A percentile compares a stretch with the other conserved stretches of the same genome.
Evolutionary conservation across 2,113 vertebrate species (phyloP).

Genomic region (Limnothrissa miodon): DNA sequence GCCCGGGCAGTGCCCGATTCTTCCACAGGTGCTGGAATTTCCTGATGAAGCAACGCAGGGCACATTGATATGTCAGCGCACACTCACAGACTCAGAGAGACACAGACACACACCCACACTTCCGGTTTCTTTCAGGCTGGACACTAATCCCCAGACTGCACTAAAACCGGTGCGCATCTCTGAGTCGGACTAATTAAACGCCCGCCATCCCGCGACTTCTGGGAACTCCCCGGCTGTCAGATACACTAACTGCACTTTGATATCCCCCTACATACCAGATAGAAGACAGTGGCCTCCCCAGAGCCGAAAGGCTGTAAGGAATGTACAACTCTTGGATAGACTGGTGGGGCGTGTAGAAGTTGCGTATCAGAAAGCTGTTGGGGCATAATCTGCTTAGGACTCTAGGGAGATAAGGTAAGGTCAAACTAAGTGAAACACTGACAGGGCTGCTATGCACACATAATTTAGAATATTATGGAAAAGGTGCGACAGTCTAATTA

Average conservation of each 20-base stretch:
- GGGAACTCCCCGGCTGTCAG: constrained; percentile 3
- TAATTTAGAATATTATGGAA: not conserved
- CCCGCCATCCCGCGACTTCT: constrained; percentile 22
- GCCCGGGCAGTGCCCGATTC: not conserved
- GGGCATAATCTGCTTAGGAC: constrained; percentile 42
- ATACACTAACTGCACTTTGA: not conserved
- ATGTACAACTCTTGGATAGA: not conserved
- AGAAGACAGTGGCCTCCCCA: not conserved
- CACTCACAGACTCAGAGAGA: not conserved
- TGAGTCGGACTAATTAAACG: constrained; percentile 27
- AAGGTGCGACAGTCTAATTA: not conserved
- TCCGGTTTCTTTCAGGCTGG: constrained; percentile 16
- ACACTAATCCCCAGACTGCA: constrained; percentile 21
- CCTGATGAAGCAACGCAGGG: not conserved
- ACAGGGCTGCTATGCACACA: not conserved
- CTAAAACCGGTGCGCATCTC: not conserved
- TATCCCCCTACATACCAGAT: not conserved
- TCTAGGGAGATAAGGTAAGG: constrained; percentile 10
- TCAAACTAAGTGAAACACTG: not conserved
- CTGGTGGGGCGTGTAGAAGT: not conserved
- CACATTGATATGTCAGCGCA: not conserved
- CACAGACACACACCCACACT: not conserved
- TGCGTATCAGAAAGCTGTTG: not conserved
- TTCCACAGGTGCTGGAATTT: not conserved
- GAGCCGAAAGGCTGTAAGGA: not conserved